Evolutionary conservation across 2,888 invertebrate genomes (phyloP), one percentile per base, ranked within the genome.

Genomic region (Stenotaenia linearis): DNA sequence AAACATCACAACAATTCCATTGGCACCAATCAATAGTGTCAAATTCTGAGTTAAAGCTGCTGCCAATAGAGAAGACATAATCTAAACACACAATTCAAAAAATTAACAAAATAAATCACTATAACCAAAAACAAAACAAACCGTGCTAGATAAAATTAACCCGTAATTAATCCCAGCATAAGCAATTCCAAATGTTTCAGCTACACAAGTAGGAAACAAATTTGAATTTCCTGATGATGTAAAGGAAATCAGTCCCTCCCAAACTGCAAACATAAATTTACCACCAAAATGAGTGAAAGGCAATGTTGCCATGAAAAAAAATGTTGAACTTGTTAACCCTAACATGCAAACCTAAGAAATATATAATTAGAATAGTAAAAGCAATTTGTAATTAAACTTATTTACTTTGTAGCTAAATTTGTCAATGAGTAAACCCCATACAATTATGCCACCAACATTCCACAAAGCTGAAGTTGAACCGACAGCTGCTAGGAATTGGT

Each of bases 381-480:
- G 9, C 4, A 6, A 32, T 4, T 9, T 32, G 9, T 6, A 32
- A 32, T 32, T 32, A 6, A 6, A 9, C 4, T 9, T 6, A 6
- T 32, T 6, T 32, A 86, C 85, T 84, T 86, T 86, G 82, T 86
- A 88, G 40, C 85, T 85, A 21, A 84, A 85, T 80, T 83, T 85
- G 82, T 88, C 88, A 77, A 86, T 86, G 21, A 88, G 35, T 23
- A 83, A 81, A 10, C 88, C 88, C 88, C 88, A 88, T 23, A 85
- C 80, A 9, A 88, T 85, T 45, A 88, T 82, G 2, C 88, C 88
- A 5, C 82, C 81, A 7, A 86, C 86, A 83, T 88, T 88, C 79
- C 86, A 87, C 15, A 88, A 83, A 0, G 88, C 86, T 1, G 87
- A 86, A 28, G 87, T 80, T 0, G 87, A 85, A 25, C 88, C 88